These are phyloP conservation scores for Platysternon megacephalum DNA, from an alignment of 2,113 vertebrate species.

Conservation along the genomic window DNA sequence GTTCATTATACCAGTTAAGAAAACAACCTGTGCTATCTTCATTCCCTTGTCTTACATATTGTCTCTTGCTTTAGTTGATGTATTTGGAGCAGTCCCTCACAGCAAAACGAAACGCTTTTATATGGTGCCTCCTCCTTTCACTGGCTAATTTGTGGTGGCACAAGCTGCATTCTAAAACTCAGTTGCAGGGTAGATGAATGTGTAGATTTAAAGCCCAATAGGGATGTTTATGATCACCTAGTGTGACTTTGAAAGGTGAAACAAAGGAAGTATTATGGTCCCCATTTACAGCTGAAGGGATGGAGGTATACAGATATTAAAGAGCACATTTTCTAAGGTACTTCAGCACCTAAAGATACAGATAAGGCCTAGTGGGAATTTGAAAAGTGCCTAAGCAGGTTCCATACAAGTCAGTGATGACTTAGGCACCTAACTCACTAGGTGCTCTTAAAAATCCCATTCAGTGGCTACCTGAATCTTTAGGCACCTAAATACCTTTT, in stretches of 20 bases:
- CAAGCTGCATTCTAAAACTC: neutral
- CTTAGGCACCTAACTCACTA: neutral
- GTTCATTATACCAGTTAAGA: constrained; percentile 32
- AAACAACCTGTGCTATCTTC: constrained; percentile 2
- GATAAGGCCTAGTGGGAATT: fast-evolving
- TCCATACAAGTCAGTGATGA: fast-evolving
- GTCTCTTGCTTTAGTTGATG: neutral
- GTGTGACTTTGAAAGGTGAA: neutral
- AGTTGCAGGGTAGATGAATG: neutral
- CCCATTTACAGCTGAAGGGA: neutral
- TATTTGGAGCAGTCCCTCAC: neutral
- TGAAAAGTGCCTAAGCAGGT: neutral
- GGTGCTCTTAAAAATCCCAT: neutral
- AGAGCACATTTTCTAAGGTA: too few relatives aligned
- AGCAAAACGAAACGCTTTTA: neutral
- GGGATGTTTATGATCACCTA: fast-evolving
- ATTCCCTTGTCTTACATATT: neutral
- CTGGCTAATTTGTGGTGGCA: fast-evolving
- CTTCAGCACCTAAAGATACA: neutral
- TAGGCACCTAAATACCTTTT: neutral
- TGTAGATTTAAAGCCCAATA: neutral
- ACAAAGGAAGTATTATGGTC: fast-evolving
- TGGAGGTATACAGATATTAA: neutral
- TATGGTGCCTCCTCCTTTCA: neutral
- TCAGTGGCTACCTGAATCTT: neutral